Evolutionary conservation across 2,888 invertebrate species (phyloP), one percentile per base, ranked within the genome.

Genomic region (Eilema sororculum): DNA sequence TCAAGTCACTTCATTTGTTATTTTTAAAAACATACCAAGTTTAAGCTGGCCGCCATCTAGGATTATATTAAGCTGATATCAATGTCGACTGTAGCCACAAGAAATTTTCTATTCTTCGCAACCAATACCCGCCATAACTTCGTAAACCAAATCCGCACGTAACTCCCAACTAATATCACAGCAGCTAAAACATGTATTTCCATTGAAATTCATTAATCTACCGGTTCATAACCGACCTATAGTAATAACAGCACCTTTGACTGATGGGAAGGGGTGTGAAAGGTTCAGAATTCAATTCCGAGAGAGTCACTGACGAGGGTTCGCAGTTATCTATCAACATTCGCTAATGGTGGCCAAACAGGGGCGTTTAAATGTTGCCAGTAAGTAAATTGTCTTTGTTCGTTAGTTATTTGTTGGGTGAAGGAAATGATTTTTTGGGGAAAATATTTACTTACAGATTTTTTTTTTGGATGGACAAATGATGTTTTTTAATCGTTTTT

Each of bases 271-370:
- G 71, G 80, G 80, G 82, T 64, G 71, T 65, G 46, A 68, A 78
- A 72, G 78, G 82, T 82, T 66, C 80, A 82, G 75, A 81, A 81
- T 81, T 81, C 80, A 81, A 81, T 81, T 81, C 81, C 70, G 72
- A 67, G 69, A 72, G 71, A 82, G 73, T 69, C 71, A 68, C 78
- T 83, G 83, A 83, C 84, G 70, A 84, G 83, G 83, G 83, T 83
- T 30, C 10, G 33, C 37, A 13, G 74, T 73, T 83, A 83, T 82
- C 78, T 83, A 79, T 83, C 78, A 83, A 72, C 73, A 72, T 74
- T 71, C 58, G 63, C 74, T 83, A 81, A 83, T 79, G 82, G 84
- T 71, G 72, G 71, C 68, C 74, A 77, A 61, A 77, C 68, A 72
- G 72, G 76, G 75, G 67, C 68, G 59, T 68, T 82, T 72, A 71